phyloP scores from a whole-genome alignment of 2,888 invertebrate genomes.

The Hylaea fasciaria region DNA sequence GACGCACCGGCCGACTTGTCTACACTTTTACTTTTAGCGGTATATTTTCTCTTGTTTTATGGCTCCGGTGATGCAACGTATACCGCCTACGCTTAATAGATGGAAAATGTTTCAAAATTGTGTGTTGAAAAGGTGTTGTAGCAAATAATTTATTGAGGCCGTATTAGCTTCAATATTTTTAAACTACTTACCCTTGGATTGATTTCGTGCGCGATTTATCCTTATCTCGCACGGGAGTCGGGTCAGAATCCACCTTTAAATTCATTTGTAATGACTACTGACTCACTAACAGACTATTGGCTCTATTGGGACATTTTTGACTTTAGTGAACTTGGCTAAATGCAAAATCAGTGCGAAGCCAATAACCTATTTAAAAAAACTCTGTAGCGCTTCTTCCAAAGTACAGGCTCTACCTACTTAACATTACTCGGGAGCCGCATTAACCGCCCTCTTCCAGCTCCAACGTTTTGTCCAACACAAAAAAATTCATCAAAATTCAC shows the following conservation, averaged over 20 bases:
- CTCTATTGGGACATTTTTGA: too few relatives aligned
- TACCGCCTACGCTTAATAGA: constrained; percentile 28
- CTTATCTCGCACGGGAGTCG: too few relatives aligned
- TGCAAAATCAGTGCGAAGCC: too few relatives aligned
- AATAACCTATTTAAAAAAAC: too few relatives aligned
- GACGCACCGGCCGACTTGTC: constrained; percentile 40
- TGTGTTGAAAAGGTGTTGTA: constrained; percentile 1
- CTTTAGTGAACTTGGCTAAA: too few relatives aligned
- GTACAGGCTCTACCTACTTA: constrained; percentile 5
- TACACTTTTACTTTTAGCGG: constrained; percentile 73
- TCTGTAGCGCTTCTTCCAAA: constrained; percentile 7
- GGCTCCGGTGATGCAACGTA: constrained; percentile 30
- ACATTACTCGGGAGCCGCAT: constrained; percentile 14
- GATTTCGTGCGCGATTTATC: too few relatives aligned
- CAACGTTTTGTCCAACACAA: constrained; percentile 12
- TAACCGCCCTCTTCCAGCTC: constrained; percentile 2
- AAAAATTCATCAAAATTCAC: constrained; percentile 24
- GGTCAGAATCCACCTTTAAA: too few relatives aligned
- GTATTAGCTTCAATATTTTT: background rate
- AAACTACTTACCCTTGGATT: background rate
- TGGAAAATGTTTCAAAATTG: constrained; percentile 9
- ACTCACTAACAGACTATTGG: too few relatives aligned
- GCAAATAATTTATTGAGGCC: constrained; percentile 4
- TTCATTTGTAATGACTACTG: too few relatives aligned
- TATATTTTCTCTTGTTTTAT: constrained; percentile 44